Base-by-base conservation (phyloP, 2,888 invertebrate genomes). In the Lottia scabra region DNA sequence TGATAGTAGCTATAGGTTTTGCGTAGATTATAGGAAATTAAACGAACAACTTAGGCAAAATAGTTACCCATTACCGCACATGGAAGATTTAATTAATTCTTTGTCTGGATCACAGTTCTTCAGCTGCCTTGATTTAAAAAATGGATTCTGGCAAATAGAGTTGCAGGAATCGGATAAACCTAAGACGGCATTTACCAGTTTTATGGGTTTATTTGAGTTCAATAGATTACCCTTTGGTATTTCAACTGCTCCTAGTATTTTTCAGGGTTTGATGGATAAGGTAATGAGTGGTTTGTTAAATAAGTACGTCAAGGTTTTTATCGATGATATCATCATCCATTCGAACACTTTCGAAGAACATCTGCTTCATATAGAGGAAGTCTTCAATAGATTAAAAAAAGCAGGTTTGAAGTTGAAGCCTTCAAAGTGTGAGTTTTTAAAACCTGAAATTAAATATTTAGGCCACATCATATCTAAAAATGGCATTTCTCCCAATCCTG, bases 361-460 rank as follows among this genome's bases (percentile, higher is more conserved):
- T 67, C 27, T 67, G n/a, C 26, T 46, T 12, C 62, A 73, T 19
- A 63, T 74, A 38, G 26, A 26, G 3, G 48, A 67, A 15, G 70
- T 73, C 5, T 70, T 73, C 16, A n/a, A 43, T 10, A 23, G 67
- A 45, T 26, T 70, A 30, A 46, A 63, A n/a, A 30, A 56, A 2
- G 70, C 73, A 26, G 73, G 73, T 5, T 44, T 73, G 15, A 66
- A 45, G n/a, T 27, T 73, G n/a, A 73, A 73, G 27, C 62, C 70
- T 12, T 45, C 69, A 26, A 73, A 73, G 30, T 70, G 73, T 63
- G 46, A 65, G 16, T 70, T 73, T 62, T 30, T 65, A 19, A 26
- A 66, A 38, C 56, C 16, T 10, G 16, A 44, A 16, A 38, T 73
- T 26, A 63, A 70, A 56, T 70, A 65, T 56, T 56, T 70, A 45